These are phyloP conservation scores for Gnatocerus cornutus DNA, from an alignment of 2,888 invertebrate species.

Conservation along the genomic window DNA sequence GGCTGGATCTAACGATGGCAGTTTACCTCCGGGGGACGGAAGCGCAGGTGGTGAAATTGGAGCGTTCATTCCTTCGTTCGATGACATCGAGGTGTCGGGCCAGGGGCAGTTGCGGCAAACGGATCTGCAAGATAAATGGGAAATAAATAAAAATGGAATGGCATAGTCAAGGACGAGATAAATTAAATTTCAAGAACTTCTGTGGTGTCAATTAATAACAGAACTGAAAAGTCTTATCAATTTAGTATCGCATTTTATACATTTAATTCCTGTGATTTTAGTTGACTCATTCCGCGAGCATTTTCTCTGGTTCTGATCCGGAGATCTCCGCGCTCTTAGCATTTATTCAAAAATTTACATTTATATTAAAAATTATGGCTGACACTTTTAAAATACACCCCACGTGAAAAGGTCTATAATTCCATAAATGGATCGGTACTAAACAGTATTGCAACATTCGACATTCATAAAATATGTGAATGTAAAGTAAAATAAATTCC, in stretches of 20 bases:
- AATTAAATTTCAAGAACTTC: no score
- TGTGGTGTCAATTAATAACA: no score
- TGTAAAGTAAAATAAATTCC: neutral
- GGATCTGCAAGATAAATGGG: constrained; percentile 76
- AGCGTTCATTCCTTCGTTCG: constrained; percentile 71
- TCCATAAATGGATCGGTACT: constrained; percentile 6
- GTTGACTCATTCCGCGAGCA: no score
- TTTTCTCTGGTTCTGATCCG: no score
- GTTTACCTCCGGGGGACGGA: constrained; percentile 67
- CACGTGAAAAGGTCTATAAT: neutral
- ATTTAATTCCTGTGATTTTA: no score
- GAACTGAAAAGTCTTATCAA: no score
- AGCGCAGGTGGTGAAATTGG: constrained; percentile 69
- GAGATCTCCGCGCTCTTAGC: no score
- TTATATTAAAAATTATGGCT: constrained; percentile 12
- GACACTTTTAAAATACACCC: neutral
- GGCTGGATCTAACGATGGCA: constrained; percentile 71
- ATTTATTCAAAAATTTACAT: neutral
- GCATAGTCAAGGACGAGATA: no score
- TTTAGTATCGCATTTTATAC: no score
- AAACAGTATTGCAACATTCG: neutral
- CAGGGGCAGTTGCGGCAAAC: constrained; percentile 89
- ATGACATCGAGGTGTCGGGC: constrained; percentile 72
- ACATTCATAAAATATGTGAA: constrained; percentile 4
- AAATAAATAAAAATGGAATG: neutral